These are phyloP conservation scores for Lepidothrix coronata DNA, from an alignment of 2,113 vertebrate species.

Conservation along the genomic window DNA sequence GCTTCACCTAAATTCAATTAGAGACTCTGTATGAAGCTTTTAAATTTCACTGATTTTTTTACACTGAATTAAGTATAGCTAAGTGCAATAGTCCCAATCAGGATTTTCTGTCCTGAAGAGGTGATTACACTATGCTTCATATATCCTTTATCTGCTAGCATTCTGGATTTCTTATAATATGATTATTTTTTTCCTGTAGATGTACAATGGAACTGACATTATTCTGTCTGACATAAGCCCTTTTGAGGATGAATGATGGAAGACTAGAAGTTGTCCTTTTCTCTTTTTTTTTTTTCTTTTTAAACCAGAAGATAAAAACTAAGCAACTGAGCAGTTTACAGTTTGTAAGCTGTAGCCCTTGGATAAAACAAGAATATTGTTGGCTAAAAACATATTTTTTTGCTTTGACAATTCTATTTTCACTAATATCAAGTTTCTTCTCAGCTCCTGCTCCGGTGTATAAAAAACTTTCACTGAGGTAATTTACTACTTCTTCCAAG, in stretches of 20 bases:
- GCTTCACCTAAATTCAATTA: conserved; percentile 49
- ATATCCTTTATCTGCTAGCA: background rate
- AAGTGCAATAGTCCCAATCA: background rate
- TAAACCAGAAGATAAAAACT: background rate
- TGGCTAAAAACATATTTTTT: background rate
- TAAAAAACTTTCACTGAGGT: background rate
- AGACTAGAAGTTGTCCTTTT: background rate
- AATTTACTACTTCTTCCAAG: background rate
- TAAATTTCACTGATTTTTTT: background rate
- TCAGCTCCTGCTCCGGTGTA: background rate
- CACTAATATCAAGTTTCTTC: background rate
- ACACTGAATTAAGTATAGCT: background rate
- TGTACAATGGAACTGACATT: background rate
- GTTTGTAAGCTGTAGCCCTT: background rate
- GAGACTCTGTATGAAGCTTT: conserved; percentile 17
- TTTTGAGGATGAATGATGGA: background rate
- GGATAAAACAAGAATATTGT: background rate
- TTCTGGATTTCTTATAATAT: background rate
- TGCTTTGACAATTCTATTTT: background rate
- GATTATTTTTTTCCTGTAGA: background rate
- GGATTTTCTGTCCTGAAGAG: background rate
- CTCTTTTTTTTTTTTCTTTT: background rate
- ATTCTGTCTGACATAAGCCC: background rate
- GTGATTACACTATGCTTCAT: background rate
- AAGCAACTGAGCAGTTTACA: background rate